Percentiles rank a stretch among this genome's conserved stretches.
phyloP scores from a whole-genome alignment of 2,888 invertebrate genomes.

The Oligia fasciuncula region DNA sequence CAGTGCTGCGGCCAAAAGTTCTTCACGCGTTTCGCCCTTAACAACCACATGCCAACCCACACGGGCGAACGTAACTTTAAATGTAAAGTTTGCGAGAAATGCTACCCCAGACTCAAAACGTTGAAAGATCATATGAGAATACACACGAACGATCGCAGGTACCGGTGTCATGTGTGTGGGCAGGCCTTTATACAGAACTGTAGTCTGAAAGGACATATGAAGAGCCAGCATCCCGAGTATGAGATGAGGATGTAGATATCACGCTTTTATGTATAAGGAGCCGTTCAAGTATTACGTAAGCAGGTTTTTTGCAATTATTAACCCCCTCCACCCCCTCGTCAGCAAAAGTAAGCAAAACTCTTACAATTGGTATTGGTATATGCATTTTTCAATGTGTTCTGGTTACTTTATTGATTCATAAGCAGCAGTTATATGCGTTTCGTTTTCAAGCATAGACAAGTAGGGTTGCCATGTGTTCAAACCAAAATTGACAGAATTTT shows the following conservation, averaged over 20 bases:
- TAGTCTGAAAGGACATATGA: conserved; percentile 85
- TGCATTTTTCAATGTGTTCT: too few species aligned
- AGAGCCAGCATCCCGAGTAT: conserved; percentile 85
- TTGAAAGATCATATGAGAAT: conserved; percentile 84
- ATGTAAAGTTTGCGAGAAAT: conserved; percentile 85
- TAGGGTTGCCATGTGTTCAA: too few species aligned
- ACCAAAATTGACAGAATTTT: too few species aligned
- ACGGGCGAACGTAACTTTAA: conserved; percentile 85
- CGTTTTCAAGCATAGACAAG: too few species aligned
- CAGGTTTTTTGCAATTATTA: too few species aligned
- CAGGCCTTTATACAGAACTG: conserved; percentile 87
- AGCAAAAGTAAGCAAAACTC: too few species aligned
- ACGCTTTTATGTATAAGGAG: not conserved
- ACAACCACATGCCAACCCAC: conserved; percentile 87
- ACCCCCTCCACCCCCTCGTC: too few species aligned
- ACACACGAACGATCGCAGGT: conserved; percentile 83
- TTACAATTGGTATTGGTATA: too few species aligned
- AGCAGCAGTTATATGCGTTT: too few species aligned
- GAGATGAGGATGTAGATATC: conserved; percentile 49
- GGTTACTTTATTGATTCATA: too few species aligned
- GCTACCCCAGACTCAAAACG: conserved; percentile 84
- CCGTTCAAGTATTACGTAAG: too few species aligned
- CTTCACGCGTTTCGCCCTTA: conserved; percentile 85
- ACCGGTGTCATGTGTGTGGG: conserved; percentile 82
- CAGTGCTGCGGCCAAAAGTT: conserved; percentile 86